Conservation (phyloP, 1,140 invertebrate species). For the Hypsibius dujardini region DNA sequence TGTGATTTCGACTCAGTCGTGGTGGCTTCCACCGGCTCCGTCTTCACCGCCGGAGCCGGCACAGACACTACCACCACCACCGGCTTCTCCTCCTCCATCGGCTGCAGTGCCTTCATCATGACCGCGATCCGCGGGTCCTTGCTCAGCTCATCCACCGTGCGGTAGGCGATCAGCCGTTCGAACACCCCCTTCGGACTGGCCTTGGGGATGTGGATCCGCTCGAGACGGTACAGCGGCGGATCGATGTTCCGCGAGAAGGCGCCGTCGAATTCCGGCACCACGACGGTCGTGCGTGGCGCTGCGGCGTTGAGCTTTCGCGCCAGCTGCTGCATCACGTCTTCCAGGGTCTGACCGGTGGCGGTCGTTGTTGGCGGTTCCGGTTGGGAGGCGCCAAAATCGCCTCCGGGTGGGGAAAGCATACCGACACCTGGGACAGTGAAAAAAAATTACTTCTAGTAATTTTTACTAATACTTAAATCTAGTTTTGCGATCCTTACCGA, state of each 20-base stretch:
- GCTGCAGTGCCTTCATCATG: neutral
- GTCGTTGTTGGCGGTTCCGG: no score
- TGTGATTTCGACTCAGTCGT: no score
- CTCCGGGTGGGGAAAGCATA: no score
- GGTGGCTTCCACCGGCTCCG: neutral
- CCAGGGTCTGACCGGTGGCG: neutral
- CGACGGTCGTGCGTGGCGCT: neutral
- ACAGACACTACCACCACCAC: neutral
- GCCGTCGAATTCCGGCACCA: neutral
- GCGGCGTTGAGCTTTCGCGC: no score
- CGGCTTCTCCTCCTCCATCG: neutral
- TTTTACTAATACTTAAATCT: no score
- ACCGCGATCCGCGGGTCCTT: neutral
- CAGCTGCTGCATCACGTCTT: conserved; percentile 4
- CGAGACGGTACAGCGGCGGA: conserved; percentile 7
- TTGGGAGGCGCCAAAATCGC: no score
- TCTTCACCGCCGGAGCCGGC: neutral
- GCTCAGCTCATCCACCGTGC: neutral
- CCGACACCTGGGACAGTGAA: no score
- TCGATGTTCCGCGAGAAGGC: neutral
- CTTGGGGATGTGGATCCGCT: neutral
- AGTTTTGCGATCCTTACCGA: no score
- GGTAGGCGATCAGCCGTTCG: neutral
- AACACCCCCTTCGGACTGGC: conserved; percentile 6
- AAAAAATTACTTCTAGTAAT: no score